phyloP scores from a whole-genome alignment of 2,797 vertebrate species.

The Bucorvus abyssinicus region DNA sequence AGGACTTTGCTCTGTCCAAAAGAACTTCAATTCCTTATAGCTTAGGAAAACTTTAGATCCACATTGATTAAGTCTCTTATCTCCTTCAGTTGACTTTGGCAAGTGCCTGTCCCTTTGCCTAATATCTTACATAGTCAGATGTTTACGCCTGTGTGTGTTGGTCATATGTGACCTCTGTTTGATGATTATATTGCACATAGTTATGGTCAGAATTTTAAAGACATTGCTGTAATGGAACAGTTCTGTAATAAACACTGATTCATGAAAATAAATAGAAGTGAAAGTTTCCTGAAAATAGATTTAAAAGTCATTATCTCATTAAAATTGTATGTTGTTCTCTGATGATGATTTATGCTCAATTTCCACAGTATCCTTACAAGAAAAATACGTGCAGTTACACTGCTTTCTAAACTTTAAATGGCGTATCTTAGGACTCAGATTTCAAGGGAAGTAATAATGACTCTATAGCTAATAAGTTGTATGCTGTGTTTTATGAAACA shows the following conservation, averaged over 20 bases:
- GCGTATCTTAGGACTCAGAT: slow-evolving; percentile 9
- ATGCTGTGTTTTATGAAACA: not conserved
- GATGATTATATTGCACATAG: not conserved
- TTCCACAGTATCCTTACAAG: slow-evolving; percentile 33
- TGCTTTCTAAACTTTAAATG: slow-evolving; percentile 27
- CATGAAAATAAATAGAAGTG: slow-evolving; percentile 50
- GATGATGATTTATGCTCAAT: slow-evolving; percentile 38
- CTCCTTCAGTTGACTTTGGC: not conserved
- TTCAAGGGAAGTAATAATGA: slow-evolving; percentile 17
- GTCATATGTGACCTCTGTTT: not conserved
- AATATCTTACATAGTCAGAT: not conserved
- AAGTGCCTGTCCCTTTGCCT: not conserved
- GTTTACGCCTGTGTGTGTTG: not conserved
- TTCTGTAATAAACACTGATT: not conserved
- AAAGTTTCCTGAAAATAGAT: slow-evolving; percentile 43
- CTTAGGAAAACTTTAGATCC: not conserved
- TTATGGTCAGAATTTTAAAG: slow-evolving; percentile 21
- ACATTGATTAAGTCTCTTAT: not conserved
- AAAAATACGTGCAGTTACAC: slow-evolving; percentile 33
- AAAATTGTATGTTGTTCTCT: slow-evolving; percentile 37
- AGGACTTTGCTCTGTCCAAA: not conserved
- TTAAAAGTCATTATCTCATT: slow-evolving; percentile 57
- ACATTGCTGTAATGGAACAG: not conserved
- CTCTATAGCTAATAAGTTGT: not conserved
- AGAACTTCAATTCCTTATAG: not conserved